These are phyloP conservation scores for Hesperophylax magnus DNA, from an alignment of 1,140 invertebrate genomes.

Conservation along the genomic window DNA sequence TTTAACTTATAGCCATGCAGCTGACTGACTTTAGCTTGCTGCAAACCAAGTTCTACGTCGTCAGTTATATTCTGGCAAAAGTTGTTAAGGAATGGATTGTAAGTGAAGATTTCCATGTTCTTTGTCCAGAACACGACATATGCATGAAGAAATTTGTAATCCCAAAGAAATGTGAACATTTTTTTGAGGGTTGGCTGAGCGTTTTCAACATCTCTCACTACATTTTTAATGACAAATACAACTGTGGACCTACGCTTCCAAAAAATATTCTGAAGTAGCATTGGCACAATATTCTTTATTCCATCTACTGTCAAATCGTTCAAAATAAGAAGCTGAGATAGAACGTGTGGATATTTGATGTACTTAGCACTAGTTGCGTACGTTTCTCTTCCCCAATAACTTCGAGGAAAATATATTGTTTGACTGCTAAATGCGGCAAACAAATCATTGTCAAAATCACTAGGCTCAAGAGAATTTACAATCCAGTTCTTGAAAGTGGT, in stretches of 20 bases:
- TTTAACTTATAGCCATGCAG: background rate
- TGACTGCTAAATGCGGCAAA: background rate
- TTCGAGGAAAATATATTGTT: background rate
- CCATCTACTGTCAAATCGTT: background rate
- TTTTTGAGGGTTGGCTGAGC: background rate
- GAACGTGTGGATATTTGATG: background rate
- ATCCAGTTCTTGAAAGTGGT: constrained; percentile 7
- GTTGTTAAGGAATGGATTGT: constrained; percentile 15
- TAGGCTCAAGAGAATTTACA: background rate
- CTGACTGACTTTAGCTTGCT: background rate
- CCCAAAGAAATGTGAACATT: constrained; percentile 19
- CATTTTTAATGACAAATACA: constrained; percentile 3
- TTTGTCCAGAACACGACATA: constrained; percentile 6
- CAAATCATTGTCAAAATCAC: constrained; percentile 7
- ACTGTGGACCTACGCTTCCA: constrained; percentile 21
- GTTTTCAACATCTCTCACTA: background rate
- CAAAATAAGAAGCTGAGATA: constrained; percentile 8
- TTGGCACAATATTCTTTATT: background rate
- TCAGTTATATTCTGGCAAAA: constrained; percentile 7
- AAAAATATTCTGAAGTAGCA: background rate
- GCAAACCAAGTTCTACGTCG: background rate
- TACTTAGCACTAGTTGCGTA: background rate
- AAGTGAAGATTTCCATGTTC: constrained; percentile 6
- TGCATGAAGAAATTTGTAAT: background rate
- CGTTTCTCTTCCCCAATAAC: constrained; percentile 4